Evolutionary conservation across 2,797 vertebrate species (phyloP).

Genomic region (Argya squamiceps): DNA sequence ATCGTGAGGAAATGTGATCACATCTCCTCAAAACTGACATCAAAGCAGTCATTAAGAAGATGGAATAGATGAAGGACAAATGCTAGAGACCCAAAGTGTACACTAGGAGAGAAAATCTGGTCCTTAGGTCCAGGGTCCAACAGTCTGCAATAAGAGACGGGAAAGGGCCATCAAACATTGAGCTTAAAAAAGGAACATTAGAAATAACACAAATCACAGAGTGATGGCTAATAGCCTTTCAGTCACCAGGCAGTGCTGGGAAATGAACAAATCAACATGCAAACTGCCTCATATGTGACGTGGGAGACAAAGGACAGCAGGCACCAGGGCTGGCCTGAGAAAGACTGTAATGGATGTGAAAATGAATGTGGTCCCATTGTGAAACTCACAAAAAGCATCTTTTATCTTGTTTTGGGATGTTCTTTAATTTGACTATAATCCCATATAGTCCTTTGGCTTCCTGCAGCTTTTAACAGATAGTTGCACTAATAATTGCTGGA

Average conservation of each 20-base stretch:
- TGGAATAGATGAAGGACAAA: background rate
- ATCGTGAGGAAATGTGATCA: background rate
- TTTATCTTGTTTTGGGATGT: background rate
- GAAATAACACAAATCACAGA: slow-evolving; percentile 13
- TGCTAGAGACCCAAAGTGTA: background rate
- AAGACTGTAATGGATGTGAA: background rate
- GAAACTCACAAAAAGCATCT: background rate
- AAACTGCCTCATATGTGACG: background rate
- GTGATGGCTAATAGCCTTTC: background rate
- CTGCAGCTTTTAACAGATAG: background rate
- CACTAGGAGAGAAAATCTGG: background rate
- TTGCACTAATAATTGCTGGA: background rate
- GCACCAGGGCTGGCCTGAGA: background rate
- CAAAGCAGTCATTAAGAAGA: slow-evolving; percentile 21
- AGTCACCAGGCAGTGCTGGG: background rate
- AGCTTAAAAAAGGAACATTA: background rate
- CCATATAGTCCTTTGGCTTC: background rate
- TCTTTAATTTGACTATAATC: background rate
- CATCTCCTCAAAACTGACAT: slow-evolving; percentile 20
- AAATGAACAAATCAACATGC: slow-evolving; percentile 1
- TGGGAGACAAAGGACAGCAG: slow-evolving; percentile 2
- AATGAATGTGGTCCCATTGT: background rate
- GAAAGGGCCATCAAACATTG: background rate
- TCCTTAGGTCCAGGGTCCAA: background rate
- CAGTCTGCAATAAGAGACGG: background rate